phyloP scores from a whole-genome alignment of 2,888 invertebrate species.

The Chouioia cunea region DNA sequence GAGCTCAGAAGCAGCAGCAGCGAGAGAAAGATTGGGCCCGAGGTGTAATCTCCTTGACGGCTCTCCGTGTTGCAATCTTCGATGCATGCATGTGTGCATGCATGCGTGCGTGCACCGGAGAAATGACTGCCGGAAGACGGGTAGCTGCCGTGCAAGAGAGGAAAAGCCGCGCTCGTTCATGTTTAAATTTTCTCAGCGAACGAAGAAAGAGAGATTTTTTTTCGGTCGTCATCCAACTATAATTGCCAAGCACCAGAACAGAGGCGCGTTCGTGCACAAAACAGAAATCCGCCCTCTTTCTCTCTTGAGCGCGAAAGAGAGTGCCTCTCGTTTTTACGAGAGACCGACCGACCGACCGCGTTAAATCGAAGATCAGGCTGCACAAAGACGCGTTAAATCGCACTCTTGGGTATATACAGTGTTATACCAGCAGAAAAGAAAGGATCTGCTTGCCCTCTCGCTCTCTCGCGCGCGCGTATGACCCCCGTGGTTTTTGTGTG shows the following conservation, averaged over 20 bases:
- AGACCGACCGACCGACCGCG: no score
- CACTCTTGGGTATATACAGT: no score
- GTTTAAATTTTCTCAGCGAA: background rate
- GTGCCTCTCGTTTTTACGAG: no score
- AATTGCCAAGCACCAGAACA: no score
- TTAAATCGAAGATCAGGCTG: no score
- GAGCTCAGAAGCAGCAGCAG: background rate
- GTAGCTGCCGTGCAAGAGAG: conserved; percentile 23
- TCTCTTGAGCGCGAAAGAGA: no score
- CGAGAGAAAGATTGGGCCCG: conserved; percentile 39
- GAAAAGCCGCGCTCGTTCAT: conserved; percentile 35
- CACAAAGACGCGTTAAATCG: no score
- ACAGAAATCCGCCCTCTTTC: no score
- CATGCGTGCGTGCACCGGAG: background rate
- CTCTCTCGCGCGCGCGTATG: background rate
- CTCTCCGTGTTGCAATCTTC: conserved; percentile 28
- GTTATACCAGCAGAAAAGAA: background rate
- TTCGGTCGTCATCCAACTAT: background rate
- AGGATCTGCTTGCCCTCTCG: background rate
- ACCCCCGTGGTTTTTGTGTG: conserved; percentile 42
- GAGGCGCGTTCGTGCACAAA: no score
- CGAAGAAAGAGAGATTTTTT: background rate
- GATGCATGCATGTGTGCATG: conserved; percentile 7
- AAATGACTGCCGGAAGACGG: no score
- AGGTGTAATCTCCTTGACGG: conserved; percentile 57